These are phyloP conservation scores for Lordiphosa clarofinis DNA, from an alignment of 1,140 invertebrate genomes.

Conservation along the genomic window DNA sequence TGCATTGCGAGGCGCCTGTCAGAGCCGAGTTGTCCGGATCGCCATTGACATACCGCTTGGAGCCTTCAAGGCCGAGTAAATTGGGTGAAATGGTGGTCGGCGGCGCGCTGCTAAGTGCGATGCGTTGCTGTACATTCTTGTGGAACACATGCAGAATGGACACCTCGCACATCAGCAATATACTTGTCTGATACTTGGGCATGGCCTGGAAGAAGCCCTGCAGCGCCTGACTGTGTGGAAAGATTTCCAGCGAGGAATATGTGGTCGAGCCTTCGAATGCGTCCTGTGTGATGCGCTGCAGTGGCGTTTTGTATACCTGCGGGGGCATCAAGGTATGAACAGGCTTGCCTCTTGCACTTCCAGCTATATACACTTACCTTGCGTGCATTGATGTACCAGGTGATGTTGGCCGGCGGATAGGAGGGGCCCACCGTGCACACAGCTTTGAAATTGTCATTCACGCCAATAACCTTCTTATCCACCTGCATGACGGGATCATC, in stretches of 20 bases:
- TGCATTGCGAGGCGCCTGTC: constrained; percentile 69
- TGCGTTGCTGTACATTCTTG: constrained; percentile 72
- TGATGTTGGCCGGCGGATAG: constrained; percentile 85
- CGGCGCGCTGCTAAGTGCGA: constrained; percentile 58
- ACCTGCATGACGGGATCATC: constrained; percentile 76
- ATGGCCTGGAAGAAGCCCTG: constrained; percentile 74
- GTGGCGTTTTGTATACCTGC: constrained; percentile 70
- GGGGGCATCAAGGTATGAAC: not conserved
- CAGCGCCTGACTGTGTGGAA: constrained; percentile 73
- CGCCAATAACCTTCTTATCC: constrained; percentile 73
- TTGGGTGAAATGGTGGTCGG: constrained; percentile 78
- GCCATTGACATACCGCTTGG: constrained; percentile 70
- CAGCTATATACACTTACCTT: constrained; percentile 80
- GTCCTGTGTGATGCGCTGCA: constrained; percentile 72
- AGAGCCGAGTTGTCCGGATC: constrained; percentile 79
- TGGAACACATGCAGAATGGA: constrained; percentile 76
- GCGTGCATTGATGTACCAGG: constrained; percentile 86
- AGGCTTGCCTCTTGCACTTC: not conserved
- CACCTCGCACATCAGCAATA: constrained; percentile 71
- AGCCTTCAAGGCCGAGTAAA: constrained; percentile 74
- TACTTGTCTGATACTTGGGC: constrained; percentile 71
- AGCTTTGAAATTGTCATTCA: constrained; percentile 78
- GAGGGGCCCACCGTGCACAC: constrained; percentile 81
- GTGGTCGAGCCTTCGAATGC: constrained; percentile 72
- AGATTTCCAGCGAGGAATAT: constrained; percentile 70